A percentile compares a stretch with the other conserved stretches of the same genome.
Conservation (phyloP, 30 jellyfish, hydroid and myxozoan genomes). For the Sanderia malayensis region DNA sequence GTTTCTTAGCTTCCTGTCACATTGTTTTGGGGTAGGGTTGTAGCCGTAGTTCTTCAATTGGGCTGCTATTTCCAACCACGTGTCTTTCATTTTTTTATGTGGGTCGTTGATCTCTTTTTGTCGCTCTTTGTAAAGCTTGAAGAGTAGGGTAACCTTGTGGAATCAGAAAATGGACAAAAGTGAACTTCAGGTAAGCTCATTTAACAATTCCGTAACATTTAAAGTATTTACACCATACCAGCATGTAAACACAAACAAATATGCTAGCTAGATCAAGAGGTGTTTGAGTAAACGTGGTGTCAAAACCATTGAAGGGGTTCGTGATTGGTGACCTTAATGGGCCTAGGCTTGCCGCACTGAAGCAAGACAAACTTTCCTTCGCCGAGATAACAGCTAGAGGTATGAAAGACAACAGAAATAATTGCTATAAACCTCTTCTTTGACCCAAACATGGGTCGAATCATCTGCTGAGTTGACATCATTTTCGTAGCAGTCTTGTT, state of each 20-base stretch:
- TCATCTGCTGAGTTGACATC: conserved; percentile 36
- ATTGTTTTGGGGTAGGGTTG: conserved; percentile 59
- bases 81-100: conserved; percentile 43
- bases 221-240: too few relatives aligned
- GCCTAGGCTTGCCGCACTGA: too few relatives aligned
- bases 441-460: conserved; percentile 58
- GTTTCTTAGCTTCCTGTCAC: conserved; percentile 57
- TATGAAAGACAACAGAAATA: not conserved
- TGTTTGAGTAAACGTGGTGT: too few relatives aligned
- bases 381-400: too few relatives aligned
- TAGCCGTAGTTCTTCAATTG: conserved; percentile 36
- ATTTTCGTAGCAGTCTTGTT: conserved; percentile 47
- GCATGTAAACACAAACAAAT: too few relatives aligned
- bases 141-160: conserved; percentile 49
- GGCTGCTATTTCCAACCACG: conserved; percentile 30
- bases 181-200: too few relatives aligned
- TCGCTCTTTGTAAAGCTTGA: conserved; percentile 51
- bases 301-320: too few relatives aligned
- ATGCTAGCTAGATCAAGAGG: too few relatives aligned
- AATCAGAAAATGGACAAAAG: too few relatives aligned
- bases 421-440: conserved; percentile 36
- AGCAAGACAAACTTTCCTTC: too few relatives aligned
- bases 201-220: too few relatives aligned
- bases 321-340: too few relatives aligned
- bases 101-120: conserved; percentile 54